Percentiles rank a stretch among this genome's conserved stretches.
phyloP scores from a whole-genome alignment of 2,113 vertebrate genomes.

The Monopterus albus region DNA sequence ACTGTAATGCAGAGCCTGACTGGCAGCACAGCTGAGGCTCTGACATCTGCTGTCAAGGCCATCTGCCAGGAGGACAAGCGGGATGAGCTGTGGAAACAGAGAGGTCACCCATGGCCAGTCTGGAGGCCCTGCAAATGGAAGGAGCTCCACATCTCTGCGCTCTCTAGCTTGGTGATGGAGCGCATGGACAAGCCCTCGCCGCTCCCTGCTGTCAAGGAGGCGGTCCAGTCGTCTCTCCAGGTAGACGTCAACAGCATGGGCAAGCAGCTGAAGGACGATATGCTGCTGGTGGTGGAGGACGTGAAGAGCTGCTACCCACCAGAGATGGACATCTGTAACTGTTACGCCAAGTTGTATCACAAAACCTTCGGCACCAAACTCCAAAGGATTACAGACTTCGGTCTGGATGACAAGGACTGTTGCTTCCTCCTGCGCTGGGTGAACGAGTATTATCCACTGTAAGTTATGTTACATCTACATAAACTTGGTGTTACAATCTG shows the following conservation, averaged over 20 bases:
- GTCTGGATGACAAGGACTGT: conserved; percentile 82
- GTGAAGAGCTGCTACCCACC: conserved; percentile 86
- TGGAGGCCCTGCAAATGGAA: conserved; percentile 83
- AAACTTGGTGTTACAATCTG: too few relatives aligned
- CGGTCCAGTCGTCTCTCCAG: conserved; percentile 76
- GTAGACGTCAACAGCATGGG: conserved; percentile 80
- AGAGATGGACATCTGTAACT: conserved; percentile 82
- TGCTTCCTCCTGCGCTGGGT: conserved; percentile 86
- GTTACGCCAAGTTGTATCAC: conserved; percentile 87
- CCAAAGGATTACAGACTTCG: conserved; percentile 76
- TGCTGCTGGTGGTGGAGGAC: conserved; percentile 79
- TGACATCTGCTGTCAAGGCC: conserved; percentile 84
- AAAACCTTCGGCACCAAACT: conserved; percentile 76
- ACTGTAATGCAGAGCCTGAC: conserved; percentile 75
- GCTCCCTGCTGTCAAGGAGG: background rate
- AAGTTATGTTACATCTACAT: too few relatives aligned
- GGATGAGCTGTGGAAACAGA: conserved; percentile 73
- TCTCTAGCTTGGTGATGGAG: conserved; percentile 75
- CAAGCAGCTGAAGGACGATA: conserved; percentile 84
- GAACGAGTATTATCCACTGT: conserved; percentile 83
- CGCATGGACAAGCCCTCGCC: conserved; percentile 76
- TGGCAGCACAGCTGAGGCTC: conserved; percentile 60
- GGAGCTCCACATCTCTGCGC: conserved; percentile 71
- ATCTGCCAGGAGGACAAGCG: conserved; percentile 85
- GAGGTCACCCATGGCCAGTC: background rate